Conservation (phyloP, 2,113 vertebrate genomes). For the Chinchilla lanigera region DNA sequence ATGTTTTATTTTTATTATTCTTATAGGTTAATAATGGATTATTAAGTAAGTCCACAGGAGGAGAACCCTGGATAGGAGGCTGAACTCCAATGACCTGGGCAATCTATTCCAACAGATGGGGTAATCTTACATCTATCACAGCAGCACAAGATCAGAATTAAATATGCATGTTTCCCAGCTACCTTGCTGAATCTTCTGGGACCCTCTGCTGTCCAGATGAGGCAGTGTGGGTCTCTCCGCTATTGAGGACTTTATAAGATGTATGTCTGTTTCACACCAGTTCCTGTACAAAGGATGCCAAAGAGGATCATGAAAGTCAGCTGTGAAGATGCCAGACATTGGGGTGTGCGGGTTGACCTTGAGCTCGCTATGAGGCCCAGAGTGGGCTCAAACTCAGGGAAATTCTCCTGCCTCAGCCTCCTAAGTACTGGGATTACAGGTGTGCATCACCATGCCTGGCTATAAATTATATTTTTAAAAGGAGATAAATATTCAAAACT, state of each 20-base stretch:
- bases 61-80: neutral
- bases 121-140: no score
- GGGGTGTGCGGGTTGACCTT: neutral
- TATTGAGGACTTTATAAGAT: neutral
- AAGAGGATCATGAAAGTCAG: neutral
- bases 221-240: neutral
- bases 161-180: accelerated
- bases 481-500: neutral
- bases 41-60: neutral
- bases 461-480: neutral
- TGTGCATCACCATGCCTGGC: no score
- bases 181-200: neutral
- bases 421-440: no score
- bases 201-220: neutral
- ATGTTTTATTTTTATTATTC: neutral
- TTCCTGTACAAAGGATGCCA: neutral
- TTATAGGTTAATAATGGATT: neutral
- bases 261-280: neutral
- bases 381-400: no score
- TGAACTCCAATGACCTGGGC: neutral
- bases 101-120: neutral
- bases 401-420: no score
- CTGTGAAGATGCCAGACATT: neutral
- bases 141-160: neutral
- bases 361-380: neutral